Base-by-base conservation (phyloP, 2,888 invertebrate genomes). In the Drosophila vallismaia region DNA sequence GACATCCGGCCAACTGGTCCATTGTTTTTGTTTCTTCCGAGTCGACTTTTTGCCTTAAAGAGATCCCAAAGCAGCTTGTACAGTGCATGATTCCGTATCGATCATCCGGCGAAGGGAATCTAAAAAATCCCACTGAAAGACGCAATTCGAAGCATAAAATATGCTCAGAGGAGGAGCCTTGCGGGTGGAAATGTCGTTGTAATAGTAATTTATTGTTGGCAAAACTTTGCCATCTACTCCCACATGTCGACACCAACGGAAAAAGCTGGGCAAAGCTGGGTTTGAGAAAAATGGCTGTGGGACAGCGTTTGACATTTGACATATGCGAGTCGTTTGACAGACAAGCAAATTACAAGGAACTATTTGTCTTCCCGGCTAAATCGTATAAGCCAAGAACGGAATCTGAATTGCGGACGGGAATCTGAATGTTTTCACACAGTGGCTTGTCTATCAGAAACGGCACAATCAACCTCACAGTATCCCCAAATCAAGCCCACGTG, bases 281-380 rank as follows among this genome's bases (percentile, higher is more conserved):
- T 26, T 60, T 29, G 51, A 45, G 14, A 54, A 52, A 60, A 63
- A 60, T 56, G 45, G 66, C 66, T 64, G 63, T 49, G 49, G 54
- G 42, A 64, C 67, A 63, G 68, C 73, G 74, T 77, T 80, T 80
- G 86, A 74, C 82, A 84, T 73, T 86, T 82, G 82, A 82, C 82
- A 84, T 86, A 82, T 86, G 82, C 85, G 78, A 74, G 49, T 86
- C 70, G 73, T 73, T 84, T 82, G 87, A 86, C 86, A 76, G 71
- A 74, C 81, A 84, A 86, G 78, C 81, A 80, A 86, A 86, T 82
- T 82, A 86, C 80, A 86, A 60, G 62, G 58, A 77, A 86, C 82
- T 86, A 82, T 82, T 82, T 86, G 86, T 82, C 82, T 82, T 84
- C 38, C 45, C 52, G 62, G 56, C 57, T 59, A 68, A 86, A 78